Percentiles rank a stretch among this genome's conserved stretches.
Evolutionary conservation across 35 echinoderm and acorn worm species (phyloP).

Genomic region (Ptychodera flava): DNA sequence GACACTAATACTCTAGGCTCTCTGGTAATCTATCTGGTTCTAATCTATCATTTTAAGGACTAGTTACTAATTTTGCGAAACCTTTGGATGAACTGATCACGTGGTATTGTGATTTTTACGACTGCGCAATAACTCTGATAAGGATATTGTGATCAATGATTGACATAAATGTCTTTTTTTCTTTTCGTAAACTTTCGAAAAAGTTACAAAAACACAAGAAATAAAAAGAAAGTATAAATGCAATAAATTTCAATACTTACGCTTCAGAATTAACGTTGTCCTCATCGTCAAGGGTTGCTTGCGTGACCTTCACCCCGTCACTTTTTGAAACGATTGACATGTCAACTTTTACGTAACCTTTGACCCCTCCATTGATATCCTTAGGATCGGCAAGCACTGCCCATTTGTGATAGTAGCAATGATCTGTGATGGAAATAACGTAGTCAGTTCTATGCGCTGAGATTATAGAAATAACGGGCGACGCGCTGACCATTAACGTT

Average conservation of each 20-base stretch:
- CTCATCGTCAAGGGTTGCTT: background rate
- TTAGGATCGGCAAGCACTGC: conserved; percentile 5
- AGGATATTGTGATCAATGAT: too few relatives aligned
- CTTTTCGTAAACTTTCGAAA: too few relatives aligned
- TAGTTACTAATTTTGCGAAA: too few relatives aligned
- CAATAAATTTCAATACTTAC: background rate
- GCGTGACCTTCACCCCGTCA: background rate
- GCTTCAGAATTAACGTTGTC: background rate
- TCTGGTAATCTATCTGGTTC: too few relatives aligned
- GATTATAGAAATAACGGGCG: background rate
- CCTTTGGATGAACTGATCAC: too few relatives aligned
- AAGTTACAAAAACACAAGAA: too few relatives aligned
- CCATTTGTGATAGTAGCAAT: conserved; percentile 13
- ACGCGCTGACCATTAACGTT: too few relatives aligned
- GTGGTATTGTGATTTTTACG: too few relatives aligned
- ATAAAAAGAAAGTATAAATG: too few relatives aligned
- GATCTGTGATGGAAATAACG: background rate
- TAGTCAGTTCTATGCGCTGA: background rate
- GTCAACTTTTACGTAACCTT: conserved; percentile 10
- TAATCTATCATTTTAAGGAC: too few relatives aligned
- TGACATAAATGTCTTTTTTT: too few relatives aligned
- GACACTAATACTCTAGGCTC: background rate
- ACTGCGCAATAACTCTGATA: too few relatives aligned
- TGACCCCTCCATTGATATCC: conserved; percentile 12
- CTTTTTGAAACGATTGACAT: background rate